Evolutionary conservation across 1,140 invertebrate genomes (phyloP).

Genomic region (Halotydeus destructor): DNA sequence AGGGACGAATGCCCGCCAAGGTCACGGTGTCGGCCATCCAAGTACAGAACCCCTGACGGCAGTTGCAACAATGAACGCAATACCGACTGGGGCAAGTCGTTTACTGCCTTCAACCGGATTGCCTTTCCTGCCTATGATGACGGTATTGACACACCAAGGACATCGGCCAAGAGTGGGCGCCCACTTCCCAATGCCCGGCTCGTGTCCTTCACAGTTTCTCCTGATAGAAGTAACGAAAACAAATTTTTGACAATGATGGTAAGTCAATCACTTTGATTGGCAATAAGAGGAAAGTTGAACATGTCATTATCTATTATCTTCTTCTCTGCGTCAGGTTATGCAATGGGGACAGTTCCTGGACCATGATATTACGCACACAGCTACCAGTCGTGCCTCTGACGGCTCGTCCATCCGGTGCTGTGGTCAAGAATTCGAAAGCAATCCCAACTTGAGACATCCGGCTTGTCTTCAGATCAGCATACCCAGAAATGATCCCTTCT

Average conservation of each 20-base stretch:
- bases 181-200: slow-evolving; percentile 15
- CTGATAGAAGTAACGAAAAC: slow-evolving; percentile 13
- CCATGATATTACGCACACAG: slow-evolving; percentile 81
- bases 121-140: slow-evolving; percentile 41
- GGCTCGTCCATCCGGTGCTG: slow-evolving; percentile 6
- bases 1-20: neutral
- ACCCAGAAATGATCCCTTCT: slow-evolving; percentile 74
- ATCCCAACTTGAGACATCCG: slow-evolving; percentile 34
- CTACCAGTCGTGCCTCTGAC: slow-evolving; percentile 8
- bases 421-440: slow-evolving; percentile 1
- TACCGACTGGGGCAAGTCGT: slow-evolving; percentile 29
- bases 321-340: too few species aligned
- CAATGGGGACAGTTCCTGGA: slow-evolving; percentile 98
- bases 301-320: too few species aligned
- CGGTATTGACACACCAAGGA: slow-evolving; percentile 20
- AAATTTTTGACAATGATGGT: slow-evolving; percentile 44
- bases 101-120: slow-evolving; percentile 30
- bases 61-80: slow-evolving; percentile 45
- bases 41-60: slow-evolving; percentile 42
- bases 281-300: too few species aligned
- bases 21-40: neutral
- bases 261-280: too few species aligned
- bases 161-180: slow-evolving; percentile 8
- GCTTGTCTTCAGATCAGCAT: slow-evolving; percentile 75
- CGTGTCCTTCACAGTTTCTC: slow-evolving; percentile 16